These are phyloP conservation scores for Notarius quadriscutis DNA, from an alignment of 2,113 vertebrate genomes.

Conservation along the genomic window DNA sequence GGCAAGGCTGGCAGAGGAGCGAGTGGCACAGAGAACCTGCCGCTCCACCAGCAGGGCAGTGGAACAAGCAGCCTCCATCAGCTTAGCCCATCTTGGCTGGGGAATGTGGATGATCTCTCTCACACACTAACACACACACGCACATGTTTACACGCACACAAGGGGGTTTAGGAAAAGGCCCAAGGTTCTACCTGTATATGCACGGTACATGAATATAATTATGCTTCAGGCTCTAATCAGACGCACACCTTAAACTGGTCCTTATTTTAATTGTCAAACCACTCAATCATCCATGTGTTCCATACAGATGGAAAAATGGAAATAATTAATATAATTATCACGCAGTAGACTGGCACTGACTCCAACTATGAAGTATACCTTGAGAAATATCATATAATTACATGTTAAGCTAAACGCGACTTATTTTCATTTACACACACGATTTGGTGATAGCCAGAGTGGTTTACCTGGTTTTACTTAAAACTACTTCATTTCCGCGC, in stretches of 20 bases:
- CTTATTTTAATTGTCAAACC: not conserved
- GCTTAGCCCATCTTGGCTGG: conserved; percentile 54
- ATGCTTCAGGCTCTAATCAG: conserved; percentile 31
- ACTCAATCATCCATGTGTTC: not conserved
- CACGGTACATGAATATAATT: not conserved
- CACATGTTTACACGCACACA: conserved; percentile 49
- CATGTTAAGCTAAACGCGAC: conserved; percentile 8
- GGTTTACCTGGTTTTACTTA: conserved; percentile 36
- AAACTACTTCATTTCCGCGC: conserved; percentile 62
- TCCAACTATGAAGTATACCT: conserved; percentile 19
- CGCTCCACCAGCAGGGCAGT: conserved; percentile 70
- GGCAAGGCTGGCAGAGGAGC: conserved; percentile 53
- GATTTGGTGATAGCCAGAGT: conserved; percentile 25
- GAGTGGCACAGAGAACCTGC: conserved; percentile 66
- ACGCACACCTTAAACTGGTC: not conserved
- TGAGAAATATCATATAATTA: conserved; percentile 25
- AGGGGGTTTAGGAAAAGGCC: not conserved
- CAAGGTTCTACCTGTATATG: not conserved
- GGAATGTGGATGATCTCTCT: conserved; percentile 35
- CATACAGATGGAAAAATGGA: not conserved
- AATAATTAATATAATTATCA: conserved; percentile 19
- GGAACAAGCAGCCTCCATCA: conserved; percentile 59
- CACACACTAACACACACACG: conserved; percentile 50
- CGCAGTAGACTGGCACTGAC: conserved; percentile 8
- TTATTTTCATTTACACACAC: conserved; percentile 26